Base-by-base conservation (phyloP, 1,140 invertebrate genomes). In the Sycobia sp. region DNA sequence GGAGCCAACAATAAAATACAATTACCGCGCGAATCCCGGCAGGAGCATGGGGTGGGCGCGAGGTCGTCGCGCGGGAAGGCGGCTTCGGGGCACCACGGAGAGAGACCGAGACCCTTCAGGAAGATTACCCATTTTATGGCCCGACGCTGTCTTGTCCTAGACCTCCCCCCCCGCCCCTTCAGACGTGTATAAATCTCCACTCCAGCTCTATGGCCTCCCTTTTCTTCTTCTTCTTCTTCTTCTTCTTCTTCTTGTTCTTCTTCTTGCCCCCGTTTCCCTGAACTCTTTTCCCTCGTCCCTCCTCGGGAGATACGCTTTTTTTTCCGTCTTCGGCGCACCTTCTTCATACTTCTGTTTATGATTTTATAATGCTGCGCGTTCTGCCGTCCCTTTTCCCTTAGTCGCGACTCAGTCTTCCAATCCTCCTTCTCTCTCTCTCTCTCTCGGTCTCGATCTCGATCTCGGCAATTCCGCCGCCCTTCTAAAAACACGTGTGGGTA, bases 1-100 rank as follows among this genome's bases (percentile, higher is more conserved):
- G 25, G 54, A 51, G 59, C 47, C 54, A 58, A 64, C 57, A 65
- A 67, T 67, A 67, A 68, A 68, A 68, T 59, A 65, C 62, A 68
- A 68, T 68, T 68, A 68, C 63, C 34, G 49, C 34, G 49, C 36
- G 58, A 61, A 63, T 67, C 66, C 56, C 11, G 25, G 41, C 16
- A n/a, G n/a, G n/a, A n/a, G n/a, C n/a, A n/a, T n/a, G 32, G 22
- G 22, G 16, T 39, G 36, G n/a, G 16, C 29, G 41, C 7, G 36
- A 41, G 36, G 23, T 50, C 32, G 51, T 53, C 53, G 39, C 39
- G 36, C n/a, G 13, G 34, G 53, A 29, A 53, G 32, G 44, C 20
- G 44, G n/a, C n/a, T n/a, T n/a, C n/a, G n/a, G n/a, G n/a, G n/a
- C n/a, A n/a, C n/a, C n/a, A n/a, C n/a, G n/a, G n/a, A n/a, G n/a